Evolutionary conservation across 2,797 vertebrate species (phyloP), one percentile per base, ranked within the genome.

Genomic region (Syngnathus acus): DNA sequence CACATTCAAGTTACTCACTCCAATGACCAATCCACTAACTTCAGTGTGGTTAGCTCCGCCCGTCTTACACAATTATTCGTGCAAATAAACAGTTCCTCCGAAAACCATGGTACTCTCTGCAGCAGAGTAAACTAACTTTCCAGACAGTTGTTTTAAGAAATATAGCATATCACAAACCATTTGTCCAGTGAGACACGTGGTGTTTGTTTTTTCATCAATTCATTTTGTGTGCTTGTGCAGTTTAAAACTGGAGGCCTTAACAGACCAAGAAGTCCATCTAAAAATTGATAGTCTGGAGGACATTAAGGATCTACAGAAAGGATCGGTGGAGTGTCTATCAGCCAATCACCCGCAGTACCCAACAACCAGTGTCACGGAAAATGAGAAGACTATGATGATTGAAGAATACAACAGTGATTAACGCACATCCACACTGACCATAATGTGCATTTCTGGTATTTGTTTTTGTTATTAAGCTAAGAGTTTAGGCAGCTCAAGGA

Each of bases 371-470:
- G 87, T 72, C 32, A 69, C 92, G 6, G 5, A 90, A 66, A 90
- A 94, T 19, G 92, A 94, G 2, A 91, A 94, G 0, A 92, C 95
- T 1, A 9, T 94, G 54, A 51, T 83, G 14, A 99, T 99, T 65
- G 95, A 98, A 72, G 95, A 97, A 57, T 99, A 90, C 16, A 90
- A 89, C 65, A 97, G 94, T 42, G 94, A 96, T 62, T 93, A 80
- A 87, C 51, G 66, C 38, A 57, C 14, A 32, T 23, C 6, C 39
- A 9, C 54, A 42, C 43, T 64, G n/a, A 19, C 4, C 9, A 19
- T 48, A 64, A 1, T 74, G 60, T 58, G 42, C 67, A 10, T 17
- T 5, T 37, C 5, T 14, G 1, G 45, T 64, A 3, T 51, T 8
- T 50, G 8, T 21, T 26, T 11, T 26, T 39, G 37, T 42, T 14